These are phyloP conservation scores for Metallyticus violacea DNA, from an alignment of 2,888 invertebrate species.

Conservation along the genomic window DNA sequence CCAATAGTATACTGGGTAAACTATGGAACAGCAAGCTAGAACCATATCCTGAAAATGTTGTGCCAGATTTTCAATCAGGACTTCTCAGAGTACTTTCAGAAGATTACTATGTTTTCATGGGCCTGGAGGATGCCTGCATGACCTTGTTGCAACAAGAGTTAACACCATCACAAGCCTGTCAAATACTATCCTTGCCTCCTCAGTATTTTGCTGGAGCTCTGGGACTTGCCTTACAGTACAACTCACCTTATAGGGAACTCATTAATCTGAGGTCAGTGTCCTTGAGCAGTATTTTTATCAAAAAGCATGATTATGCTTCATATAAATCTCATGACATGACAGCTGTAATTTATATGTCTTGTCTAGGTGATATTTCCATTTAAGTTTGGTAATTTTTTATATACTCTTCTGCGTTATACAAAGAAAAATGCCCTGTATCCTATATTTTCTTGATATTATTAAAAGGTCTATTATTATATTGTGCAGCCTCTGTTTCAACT, in stretches of 20 bases:
- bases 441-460: no score
- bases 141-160: neutral
- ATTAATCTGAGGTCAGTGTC: constrained; percentile 17
- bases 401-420: no score
- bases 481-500: no score
- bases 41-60: neutral
- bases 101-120: constrained; percentile 13
- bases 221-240: constrained; percentile 6
- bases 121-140: constrained; percentile 7
- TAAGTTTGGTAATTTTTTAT: neutral
- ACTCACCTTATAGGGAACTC: constrained; percentile 5
- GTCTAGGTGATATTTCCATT: neutral
- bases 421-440: no score
- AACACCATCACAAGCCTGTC: neutral
- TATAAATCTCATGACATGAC: no score
- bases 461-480: no score
- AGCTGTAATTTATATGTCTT: neutral
- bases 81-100: neutral
- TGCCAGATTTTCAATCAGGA: neutral
- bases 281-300: no score
- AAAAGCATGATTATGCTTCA: no score
- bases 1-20: neutral
- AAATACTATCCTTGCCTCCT: neutral
- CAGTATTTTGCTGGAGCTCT: neutral
- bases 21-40: neutral